These are phyloP conservation scores for Lagopus leucura DNA, from an alignment of 2,113 vertebrate genomes.

Conservation along the genomic window DNA sequence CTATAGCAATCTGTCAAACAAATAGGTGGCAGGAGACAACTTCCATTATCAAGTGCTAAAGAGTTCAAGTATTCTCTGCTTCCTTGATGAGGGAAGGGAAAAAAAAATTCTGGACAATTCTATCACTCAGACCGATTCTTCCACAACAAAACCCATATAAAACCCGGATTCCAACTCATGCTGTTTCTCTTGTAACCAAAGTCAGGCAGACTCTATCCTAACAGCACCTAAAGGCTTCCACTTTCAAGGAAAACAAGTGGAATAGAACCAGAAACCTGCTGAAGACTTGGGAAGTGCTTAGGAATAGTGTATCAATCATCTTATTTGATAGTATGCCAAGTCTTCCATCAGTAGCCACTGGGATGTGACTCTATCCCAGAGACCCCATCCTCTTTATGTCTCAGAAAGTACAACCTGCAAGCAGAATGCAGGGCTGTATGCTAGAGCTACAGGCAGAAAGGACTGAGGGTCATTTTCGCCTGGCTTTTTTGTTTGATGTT, in stretches of 20 bases:
- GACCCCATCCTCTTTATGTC: not conserved
- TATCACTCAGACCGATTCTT: not conserved
- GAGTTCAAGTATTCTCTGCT: rapidly evolving
- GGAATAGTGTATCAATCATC: not conserved
- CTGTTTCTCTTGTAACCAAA: not conserved
- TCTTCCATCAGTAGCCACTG: not conserved
- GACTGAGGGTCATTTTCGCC: not conserved
- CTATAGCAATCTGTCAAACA: conserved; percentile 89
- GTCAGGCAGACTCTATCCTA: not conserved
- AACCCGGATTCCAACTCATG: not conserved
- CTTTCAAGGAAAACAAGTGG: not conserved
- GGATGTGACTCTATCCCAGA: not conserved
- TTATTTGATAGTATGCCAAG: not conserved
- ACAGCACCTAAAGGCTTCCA: not conserved
- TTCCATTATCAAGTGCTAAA: not conserved
- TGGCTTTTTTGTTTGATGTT: too few relatives aligned
- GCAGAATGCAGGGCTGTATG: not conserved
- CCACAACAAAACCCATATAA: not conserved
- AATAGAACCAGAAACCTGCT: not conserved
- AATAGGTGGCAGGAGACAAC: conserved; percentile 16
- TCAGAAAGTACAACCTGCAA: not conserved
- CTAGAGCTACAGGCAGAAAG: not conserved
- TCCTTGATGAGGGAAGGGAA: not conserved
- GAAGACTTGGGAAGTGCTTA: not conserved
- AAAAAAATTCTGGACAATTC: not conserved